phyloP scores from a whole-genome alignment of 2,888 invertebrate genomes.

The Lochmaea capreae region DNA sequence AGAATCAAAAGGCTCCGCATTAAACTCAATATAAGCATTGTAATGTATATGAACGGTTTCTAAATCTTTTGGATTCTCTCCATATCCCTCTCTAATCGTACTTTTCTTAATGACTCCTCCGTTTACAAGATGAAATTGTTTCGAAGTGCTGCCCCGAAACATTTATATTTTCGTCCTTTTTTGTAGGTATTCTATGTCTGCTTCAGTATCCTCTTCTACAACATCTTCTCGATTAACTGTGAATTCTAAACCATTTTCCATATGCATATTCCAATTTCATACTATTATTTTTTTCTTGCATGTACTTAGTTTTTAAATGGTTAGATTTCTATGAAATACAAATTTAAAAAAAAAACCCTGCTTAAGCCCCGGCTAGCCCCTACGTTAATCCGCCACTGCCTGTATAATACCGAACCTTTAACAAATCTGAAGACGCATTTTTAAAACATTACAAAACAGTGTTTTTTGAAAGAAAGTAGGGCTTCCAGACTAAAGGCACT shows the following conservation, averaged over 20 bases:
- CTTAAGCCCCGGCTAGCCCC: no score
- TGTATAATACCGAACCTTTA: no score
- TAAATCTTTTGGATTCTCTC: conserved; percentile 68
- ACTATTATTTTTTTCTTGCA: no score
- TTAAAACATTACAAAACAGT: no score
- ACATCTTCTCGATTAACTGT: conserved; percentile 58
- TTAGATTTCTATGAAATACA: no score
- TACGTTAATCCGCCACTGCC: no score
- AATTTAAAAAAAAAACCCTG: no score
- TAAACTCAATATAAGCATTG: conserved; percentile 78
- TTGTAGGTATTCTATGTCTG: conserved; percentile 45
- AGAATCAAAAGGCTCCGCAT: conserved; percentile 80
- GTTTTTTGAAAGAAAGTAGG: no score
- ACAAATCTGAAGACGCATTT: no score
- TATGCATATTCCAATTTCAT: no score
- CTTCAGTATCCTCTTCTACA: conserved; percentile 46
- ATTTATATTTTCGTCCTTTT: conserved; percentile 63
- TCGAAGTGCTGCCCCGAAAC: conserved; percentile 69
- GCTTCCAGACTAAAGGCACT: not conserved
- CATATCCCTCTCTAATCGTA: conserved; percentile 72
- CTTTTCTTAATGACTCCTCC: conserved; percentile 72
- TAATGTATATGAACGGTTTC: conserved; percentile 75
- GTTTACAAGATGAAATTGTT: conserved; percentile 65
- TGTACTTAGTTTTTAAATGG: no score
- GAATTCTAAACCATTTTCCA: conserved; percentile 58